Conservation (phyloP, 2,797 vertebrate genomes). For the Knipowitschia caucasica region DNA sequence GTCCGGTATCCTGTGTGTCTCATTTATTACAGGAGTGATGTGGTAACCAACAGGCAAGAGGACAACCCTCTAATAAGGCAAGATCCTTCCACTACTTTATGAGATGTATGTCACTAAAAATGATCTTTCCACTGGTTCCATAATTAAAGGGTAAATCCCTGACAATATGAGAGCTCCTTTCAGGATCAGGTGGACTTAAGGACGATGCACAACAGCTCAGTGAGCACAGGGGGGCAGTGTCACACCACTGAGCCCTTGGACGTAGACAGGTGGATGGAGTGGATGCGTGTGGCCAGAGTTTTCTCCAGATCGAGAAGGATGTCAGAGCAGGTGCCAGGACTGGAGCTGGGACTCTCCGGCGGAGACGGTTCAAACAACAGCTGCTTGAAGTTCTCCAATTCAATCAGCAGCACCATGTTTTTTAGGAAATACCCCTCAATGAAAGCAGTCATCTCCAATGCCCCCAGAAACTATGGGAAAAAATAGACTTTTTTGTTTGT, state of each 20-base stretch:
- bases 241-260: slow-evolving; percentile 97
- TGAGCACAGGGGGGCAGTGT: slow-evolving; percentile 38
- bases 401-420: slow-evolving; percentile 98
- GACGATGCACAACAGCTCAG: slow-evolving; percentile 35
- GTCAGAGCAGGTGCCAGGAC: slow-evolving; percentile 79
- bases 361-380: slow-evolving; percentile 86
- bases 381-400: slow-evolving; percentile 94
- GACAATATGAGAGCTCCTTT: slow-evolving; percentile 32
- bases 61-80: slow-evolving; percentile 13
- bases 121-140: slow-evolving; percentile 15
- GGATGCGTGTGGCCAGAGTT: slow-evolving; percentile 92
- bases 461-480: slow-evolving; percentile 85
- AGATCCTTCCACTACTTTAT: slow-evolving; percentile 16
- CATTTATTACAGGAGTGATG: slow-evolving; percentile 18
- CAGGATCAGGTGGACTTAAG: slow-evolving; percentile 8
- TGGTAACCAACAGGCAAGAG: slow-evolving; percentile 22
- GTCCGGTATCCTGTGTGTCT: slow-evolving; percentile 16
- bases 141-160: slow-evolving; percentile 56
- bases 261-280: slow-evolving; percentile 96
- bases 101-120: slow-evolving; percentile 8
- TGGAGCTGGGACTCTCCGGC: slow-evolving; percentile 79
- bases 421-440: slow-evolving; percentile 98
- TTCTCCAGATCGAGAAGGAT: slow-evolving; percentile 94
- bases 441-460: slow-evolving; percentile 88
- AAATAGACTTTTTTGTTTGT: no score